Evolutionary conservation across 2,113 vertebrate species (phyloP).

Genomic region (Alouatta palliata): DNA sequence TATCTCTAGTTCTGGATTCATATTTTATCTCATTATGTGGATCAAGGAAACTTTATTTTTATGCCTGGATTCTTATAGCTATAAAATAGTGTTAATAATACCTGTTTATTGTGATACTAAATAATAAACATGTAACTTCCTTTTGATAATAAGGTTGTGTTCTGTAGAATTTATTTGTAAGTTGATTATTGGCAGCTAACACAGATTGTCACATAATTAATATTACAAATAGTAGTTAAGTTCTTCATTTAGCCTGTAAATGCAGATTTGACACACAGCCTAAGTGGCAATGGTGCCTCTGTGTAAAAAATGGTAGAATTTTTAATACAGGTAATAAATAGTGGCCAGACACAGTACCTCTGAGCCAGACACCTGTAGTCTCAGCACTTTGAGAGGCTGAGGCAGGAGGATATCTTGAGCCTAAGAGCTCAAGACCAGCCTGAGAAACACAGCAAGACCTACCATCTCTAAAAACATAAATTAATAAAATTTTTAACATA

Average conservation of each 20-base stretch:
- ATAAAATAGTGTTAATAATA: conserved; percentile 35
- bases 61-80: background rate
- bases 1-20: conserved; percentile 27
- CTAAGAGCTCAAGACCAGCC: too few relatives aligned
- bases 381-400: too few relatives aligned
- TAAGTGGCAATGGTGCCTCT: background rate
- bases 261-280: conserved; percentile 1
- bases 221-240: background rate
- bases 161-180: conserved; percentile 26
- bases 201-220: background rate
- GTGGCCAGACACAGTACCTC: too few relatives aligned
- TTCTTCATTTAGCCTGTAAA: conserved; percentile 23
- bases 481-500: background rate
- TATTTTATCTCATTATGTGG: conserved; percentile 17
- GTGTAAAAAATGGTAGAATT: conserved; percentile 43
- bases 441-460: background rate
- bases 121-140: background rate
- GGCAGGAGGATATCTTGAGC: too few relatives aligned
- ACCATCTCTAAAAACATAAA: too few relatives aligned
- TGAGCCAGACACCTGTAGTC: too few relatives aligned
- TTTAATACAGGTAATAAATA: conserved; percentile 22
- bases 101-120: conserved; percentile 13
- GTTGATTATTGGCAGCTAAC: conserved; percentile 6
- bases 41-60: conserved; percentile 29
- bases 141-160: background rate